Conservation (phyloP, 2,113 vertebrate genomes). For the Verasper variegatus region DNA sequence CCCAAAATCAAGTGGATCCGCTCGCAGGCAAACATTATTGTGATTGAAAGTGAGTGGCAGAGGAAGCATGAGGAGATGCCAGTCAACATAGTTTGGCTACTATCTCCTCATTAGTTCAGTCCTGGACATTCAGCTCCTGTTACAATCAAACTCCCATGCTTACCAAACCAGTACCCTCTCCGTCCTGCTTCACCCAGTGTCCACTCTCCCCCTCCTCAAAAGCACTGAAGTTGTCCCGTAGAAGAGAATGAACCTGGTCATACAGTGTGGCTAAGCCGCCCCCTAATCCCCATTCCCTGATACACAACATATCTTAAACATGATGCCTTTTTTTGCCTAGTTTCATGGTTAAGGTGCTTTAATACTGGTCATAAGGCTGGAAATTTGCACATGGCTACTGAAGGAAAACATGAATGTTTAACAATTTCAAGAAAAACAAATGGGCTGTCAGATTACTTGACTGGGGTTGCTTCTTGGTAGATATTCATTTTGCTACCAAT, state of each 20-base stretch:
- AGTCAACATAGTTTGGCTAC: slow-evolving; percentile 42
- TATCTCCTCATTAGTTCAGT: slow-evolving; percentile 59
- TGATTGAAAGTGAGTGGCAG: slow-evolving; percentile 94
- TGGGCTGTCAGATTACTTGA: slow-evolving; percentile 52
- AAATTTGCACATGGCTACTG: slow-evolving; percentile 40
- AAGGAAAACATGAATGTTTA: background rate
- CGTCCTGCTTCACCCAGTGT: slow-evolving; percentile 49
- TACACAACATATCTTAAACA: slow-evolving; percentile 35
- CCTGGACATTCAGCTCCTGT: slow-evolving; percentile 72
- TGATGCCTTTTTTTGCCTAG: slow-evolving; percentile 45
- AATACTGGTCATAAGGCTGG: slow-evolving; percentile 70
- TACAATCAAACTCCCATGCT: slow-evolving; percentile 61
- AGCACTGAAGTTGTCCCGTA: slow-evolving; percentile 44
- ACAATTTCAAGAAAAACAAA: slow-evolving; percentile 18
- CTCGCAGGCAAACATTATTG: slow-evolving; percentile 93
- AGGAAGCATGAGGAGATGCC: slow-evolving; percentile 44
- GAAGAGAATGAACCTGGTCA: slow-evolving; percentile 40
- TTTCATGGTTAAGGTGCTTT: slow-evolving; percentile 24
- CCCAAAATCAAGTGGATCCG: slow-evolving; percentile 98
- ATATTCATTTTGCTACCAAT: slow-evolving; percentile 4
- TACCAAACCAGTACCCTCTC: slow-evolving; percentile 60
- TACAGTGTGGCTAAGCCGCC: slow-evolving; percentile 15
- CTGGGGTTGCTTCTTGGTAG: slow-evolving; percentile 32
- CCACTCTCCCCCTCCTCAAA: slow-evolving; percentile 54
- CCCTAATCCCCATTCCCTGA: slow-evolving; percentile 10